Evolutionary conservation across 2,797 vertebrate species (phyloP).

Genomic region (Acrossocheilus wenchowensis): DNA sequence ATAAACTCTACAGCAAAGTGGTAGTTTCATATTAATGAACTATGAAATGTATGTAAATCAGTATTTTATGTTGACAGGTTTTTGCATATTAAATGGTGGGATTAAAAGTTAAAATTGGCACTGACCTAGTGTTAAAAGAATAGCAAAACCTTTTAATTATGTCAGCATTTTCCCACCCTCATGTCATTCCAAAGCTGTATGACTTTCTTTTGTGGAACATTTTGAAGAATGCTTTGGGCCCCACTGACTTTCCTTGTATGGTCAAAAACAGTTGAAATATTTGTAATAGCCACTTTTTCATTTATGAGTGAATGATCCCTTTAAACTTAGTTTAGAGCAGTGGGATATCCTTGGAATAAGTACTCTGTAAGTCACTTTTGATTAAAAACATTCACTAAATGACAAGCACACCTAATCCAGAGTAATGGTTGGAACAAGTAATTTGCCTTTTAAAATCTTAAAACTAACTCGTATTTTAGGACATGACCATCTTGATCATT

Average conservation of each 20-base stretch:
- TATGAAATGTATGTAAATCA: background rate
- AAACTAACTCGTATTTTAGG: background rate
- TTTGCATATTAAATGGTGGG: background rate
- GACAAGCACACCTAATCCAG: background rate
- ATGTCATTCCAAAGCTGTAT: background rate
- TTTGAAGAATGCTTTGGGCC: background rate
- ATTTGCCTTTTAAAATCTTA: background rate
- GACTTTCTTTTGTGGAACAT: background rate
- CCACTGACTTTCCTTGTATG: background rate
- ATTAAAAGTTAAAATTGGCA: background rate
- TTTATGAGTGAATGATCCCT: background rate
- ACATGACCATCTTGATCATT: background rate
- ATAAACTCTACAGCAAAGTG: conserved; percentile 16
- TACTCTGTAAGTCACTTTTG: background rate
- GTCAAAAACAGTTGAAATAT: background rate
- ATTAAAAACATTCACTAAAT: background rate
- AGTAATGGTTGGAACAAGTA: background rate
- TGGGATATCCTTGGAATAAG: background rate
- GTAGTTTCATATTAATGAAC: conserved; percentile 27
- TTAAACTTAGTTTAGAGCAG: background rate
- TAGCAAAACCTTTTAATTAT: background rate
- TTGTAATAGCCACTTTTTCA: background rate
- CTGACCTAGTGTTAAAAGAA: background rate
- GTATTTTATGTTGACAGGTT: conserved; percentile 10
- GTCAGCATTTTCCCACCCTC: background rate